A percentile compares a stretch with the other conserved stretches of the same genome.
Conservation (phyloP, 2,888 invertebrate species). For the Rhopalosiphum nymphaeae region DNA sequence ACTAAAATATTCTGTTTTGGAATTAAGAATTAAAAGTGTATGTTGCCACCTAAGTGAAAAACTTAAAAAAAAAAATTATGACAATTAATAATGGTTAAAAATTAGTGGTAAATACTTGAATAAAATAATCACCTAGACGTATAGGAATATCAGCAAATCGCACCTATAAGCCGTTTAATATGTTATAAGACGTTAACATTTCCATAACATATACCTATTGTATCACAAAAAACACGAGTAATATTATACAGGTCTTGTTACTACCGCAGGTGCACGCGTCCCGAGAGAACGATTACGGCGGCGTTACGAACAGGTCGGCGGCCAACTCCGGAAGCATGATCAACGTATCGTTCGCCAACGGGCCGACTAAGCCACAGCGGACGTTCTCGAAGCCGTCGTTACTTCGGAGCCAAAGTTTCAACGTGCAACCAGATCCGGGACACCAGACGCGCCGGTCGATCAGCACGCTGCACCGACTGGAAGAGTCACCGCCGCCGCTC, state of each 20-base stretch:
- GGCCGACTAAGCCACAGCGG: conserved; percentile 84
- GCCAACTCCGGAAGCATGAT: conserved; percentile 69
- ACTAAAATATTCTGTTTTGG: not conserved
- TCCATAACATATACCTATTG: not conserved
- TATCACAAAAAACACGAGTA: not conserved
- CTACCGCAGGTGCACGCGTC: conserved; percentile 65
- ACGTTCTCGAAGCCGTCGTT: conserved; percentile 79
- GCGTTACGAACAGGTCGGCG: conserved; percentile 69
- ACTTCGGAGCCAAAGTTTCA: conserved; percentile 87
- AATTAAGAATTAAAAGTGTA: too few relatives aligned
- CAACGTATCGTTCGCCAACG: conserved; percentile 70
- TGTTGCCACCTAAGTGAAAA: too few relatives aligned
- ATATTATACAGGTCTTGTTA: not conserved
- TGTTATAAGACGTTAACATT: too few relatives aligned
- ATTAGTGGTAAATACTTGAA: not conserved
- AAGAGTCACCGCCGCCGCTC: conserved; percentile 79
- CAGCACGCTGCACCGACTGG: conserved; percentile 80
- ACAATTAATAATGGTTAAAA: not conserved
- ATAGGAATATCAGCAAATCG: too few relatives aligned
- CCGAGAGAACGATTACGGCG: conserved; percentile 69
- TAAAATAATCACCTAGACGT: not conserved
- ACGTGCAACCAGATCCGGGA: conserved; percentile 76
- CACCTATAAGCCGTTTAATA: too few relatives aligned
- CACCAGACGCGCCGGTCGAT: conserved; percentile 75
- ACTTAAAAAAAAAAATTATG: too few relatives aligned